A percentile compares a stretch with the other conserved stretches of the same genome.
phyloP scores from a whole-genome alignment of 1,140 invertebrate genomes.

The Rhizoglyphus robini region DNA sequence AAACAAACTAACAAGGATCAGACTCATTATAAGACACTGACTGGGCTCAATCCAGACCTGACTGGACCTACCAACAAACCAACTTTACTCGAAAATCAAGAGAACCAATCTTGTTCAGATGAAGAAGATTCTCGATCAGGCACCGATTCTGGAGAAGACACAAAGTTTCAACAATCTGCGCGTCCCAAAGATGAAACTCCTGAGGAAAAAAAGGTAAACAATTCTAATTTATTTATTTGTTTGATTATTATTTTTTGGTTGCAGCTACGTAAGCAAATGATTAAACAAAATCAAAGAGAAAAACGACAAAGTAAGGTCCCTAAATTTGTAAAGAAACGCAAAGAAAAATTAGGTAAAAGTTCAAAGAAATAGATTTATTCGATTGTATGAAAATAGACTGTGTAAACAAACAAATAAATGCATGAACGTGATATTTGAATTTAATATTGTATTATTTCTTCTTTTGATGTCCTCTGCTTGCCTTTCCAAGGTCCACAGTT shows the following conservation, averaged over 20 bases:
- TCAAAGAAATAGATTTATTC: conserved; percentile 20
- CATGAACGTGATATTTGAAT: conserved; percentile 4
- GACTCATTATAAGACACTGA: conserved; percentile 65
- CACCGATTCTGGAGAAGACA: conserved; percentile 36
- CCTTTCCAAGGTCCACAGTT: conserved; percentile 24
- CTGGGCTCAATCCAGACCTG: conserved; percentile 64
- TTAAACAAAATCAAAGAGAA: conserved; percentile 75
- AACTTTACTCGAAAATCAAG: conserved; percentile 34
- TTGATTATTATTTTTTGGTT: conserved; percentile 20
- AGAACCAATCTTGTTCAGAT: conserved; percentile 35
- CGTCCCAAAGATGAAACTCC: conserved; percentile 72
- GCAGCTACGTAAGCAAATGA: conserved; percentile 58
- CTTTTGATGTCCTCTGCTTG: conserved; percentile 26
- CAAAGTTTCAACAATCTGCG: conserved; percentile 42
- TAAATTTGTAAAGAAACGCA: conserved; percentile 87
- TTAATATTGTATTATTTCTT: conserved; percentile 21
- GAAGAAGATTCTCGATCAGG: conserved; percentile 29
- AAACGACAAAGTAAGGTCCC: conserved; percentile 83
- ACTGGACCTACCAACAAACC: conserved; percentile 47
- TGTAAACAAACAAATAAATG: neutral
- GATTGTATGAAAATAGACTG: neutral
- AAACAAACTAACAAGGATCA: conserved; percentile 33
- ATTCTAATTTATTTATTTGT: neutral
- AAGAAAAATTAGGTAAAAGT: conserved; percentile 44
- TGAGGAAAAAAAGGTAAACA: conserved; percentile 53